Evolutionary conservation across 2,888 invertebrate genomes (phyloP).

Genomic region (Melinaea marsaeus): DNA sequence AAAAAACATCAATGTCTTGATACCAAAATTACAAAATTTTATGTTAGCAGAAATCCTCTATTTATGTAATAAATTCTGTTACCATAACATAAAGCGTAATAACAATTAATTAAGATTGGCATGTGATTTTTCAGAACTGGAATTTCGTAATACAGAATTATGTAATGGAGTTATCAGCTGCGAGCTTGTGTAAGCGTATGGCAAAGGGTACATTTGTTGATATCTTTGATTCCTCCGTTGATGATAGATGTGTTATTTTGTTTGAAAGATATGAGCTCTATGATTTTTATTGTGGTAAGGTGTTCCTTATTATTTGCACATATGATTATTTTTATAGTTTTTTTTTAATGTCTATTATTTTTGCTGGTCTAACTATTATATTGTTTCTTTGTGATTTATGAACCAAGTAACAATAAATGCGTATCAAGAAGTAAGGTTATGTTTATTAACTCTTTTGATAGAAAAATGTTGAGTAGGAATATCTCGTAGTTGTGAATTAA

Average conservation of each 20-base stretch:
- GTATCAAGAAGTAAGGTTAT: too few species aligned
- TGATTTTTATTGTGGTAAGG: conserved; percentile 8
- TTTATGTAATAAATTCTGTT: conserved; percentile 16
- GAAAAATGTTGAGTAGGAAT: too few species aligned
- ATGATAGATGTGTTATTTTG: conserved; percentile 22
- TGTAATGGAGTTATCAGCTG: conserved; percentile 11
- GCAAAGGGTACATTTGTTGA: conserved; percentile 18
- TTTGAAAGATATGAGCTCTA: conserved; percentile 18
- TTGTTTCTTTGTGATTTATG: conserved; percentile 10
- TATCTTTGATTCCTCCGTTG: conserved; percentile 22
- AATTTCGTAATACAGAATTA: conserved; percentile 4
- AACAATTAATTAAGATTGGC: conserved; percentile 19
- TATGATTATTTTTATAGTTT: background rate
- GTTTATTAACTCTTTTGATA: too few species aligned
- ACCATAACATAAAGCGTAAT: conserved; percentile 10
- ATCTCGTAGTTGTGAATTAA: too few species aligned
- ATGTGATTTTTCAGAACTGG: conserved; percentile 13
- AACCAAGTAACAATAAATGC: too few species aligned
- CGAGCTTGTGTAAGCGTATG: conserved; percentile 11
- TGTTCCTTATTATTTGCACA: background rate
- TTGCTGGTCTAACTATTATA: conserved; percentile 1
- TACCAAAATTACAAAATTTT: conserved; percentile 11
- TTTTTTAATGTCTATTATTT: background rate
- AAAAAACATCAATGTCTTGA: background rate
- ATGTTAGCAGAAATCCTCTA: conserved; percentile 19